Base-by-base conservation (phyloP, 2,888 invertebrate genomes). In the Anoplius nigerrimus region DNA sequence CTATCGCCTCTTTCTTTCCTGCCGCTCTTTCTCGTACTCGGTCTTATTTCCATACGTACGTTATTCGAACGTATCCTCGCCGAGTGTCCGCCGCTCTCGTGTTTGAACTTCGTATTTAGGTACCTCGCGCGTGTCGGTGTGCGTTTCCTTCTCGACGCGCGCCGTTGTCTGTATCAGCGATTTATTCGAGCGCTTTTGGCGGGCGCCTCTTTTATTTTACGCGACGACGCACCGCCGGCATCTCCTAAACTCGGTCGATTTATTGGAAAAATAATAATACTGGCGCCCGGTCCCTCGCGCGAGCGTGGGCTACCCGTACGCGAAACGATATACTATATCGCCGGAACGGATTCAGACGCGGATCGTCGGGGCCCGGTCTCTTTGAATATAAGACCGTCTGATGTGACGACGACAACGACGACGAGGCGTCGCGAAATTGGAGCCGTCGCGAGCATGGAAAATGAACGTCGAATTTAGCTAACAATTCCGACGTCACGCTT, bases 241-340 rank as follows among this genome's bases (percentile, higher is more conserved):
- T 62, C 74, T 75, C 72, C 66, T 82, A 79, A 84, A 82, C 68
- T 71, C 72, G 54, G 46, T 58, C 74, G 70, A 84, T 84, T 84
- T 84, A 84, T 84, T 80, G 72, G 69, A 74, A 75, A 72, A 81
- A 77, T 72, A 79, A 69, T 79, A 69, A 53, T 62, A 64, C 51
- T 52, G 58, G 59, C 55, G 45, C 53, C 16, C 57, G 52, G 48
- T 27, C 34, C 63, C 20, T n/a, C 51, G 4, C 52, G 43, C 22
- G 51, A 42, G 22, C 57, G 45, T 53, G 43, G 42, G 20, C 63
- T 48, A n/a, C n/a, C n/a, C 34, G 34, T 34, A 6, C 4, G 34
- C 34, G 34, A 6, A 11, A 13, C 34, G 34, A 34, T 34, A 34
- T 11, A 34, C 34, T 3, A 34, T 8, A 34, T 8, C 34, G 34